These are phyloP conservation scores for Trichomycterus rosablanca DNA, from an alignment of 2,113 vertebrate genomes.

Conservation along the genomic window DNA sequence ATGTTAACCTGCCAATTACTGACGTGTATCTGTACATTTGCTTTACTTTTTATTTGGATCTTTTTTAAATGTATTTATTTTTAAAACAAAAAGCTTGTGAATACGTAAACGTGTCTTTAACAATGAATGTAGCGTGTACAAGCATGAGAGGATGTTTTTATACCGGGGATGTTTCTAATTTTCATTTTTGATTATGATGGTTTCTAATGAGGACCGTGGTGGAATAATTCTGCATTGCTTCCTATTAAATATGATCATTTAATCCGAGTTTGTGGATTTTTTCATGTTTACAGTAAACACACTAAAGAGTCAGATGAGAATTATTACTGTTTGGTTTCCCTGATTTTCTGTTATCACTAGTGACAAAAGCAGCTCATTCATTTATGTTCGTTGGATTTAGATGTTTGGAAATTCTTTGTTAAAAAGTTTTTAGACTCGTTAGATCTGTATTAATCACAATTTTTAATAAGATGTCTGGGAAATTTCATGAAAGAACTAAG, in stretches of 20 bases:
- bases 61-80: conserved; percentile 46
- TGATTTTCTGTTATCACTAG: too few relatives aligned
- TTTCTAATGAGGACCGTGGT: conserved; percentile 57
- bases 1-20: conserved; percentile 47
- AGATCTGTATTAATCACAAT: too few relatives aligned
- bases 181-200: conserved; percentile 62
- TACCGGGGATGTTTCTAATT: conserved; percentile 72
- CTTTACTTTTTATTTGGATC: conserved; percentile 18
- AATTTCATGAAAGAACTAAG: too few relatives aligned
- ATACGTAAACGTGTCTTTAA: conserved; percentile 55
- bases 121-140: conserved; percentile 63
- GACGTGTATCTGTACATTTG: conserved; percentile 6
- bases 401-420: too few relatives aligned
- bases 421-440: too few relatives aligned
- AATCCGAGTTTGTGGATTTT: background rate
- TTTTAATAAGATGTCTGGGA: too few relatives aligned
- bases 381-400: too few relatives aligned
- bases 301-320: background rate
- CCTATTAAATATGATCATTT: conserved; percentile 65
- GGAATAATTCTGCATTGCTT: conserved; percentile 69
- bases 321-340: too few relatives aligned
- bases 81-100: conserved; percentile 57
- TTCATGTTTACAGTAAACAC: background rate
- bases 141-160: conserved; percentile 74
- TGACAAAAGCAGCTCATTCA: too few relatives aligned